Conservation (phyloP, 2,797 vertebrate species). For the Pseudopleuronectes americanus region DNA sequence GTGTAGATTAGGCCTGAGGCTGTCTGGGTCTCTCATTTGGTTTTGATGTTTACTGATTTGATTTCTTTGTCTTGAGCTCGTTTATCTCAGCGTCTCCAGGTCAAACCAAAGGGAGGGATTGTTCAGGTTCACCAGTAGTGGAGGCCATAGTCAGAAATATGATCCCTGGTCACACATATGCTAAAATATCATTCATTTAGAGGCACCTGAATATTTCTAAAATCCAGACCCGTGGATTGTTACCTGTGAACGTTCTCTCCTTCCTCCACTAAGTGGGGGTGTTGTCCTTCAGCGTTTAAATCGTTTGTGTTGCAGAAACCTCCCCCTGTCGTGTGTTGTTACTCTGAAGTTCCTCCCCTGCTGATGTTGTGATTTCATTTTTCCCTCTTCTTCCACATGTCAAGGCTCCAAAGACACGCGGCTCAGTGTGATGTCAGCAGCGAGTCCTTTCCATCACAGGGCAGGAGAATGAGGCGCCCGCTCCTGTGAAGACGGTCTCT, state of each 20-base stretch:
- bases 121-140: too few relatives aligned
- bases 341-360: constrained; percentile 15
- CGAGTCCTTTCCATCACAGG: constrained; percentile 46
- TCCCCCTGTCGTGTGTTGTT: constrained; percentile 29
- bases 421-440: constrained; percentile 47
- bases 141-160: too few relatives aligned
- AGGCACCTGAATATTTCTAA: neutral
- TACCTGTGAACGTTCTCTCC: fast-evolving
- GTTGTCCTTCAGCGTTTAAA: constrained; percentile 13
- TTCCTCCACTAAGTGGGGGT: constrained; percentile 22
- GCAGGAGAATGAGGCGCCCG: constrained; percentile 22
- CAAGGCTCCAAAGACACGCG: constrained; percentile 14
- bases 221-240: too few relatives aligned
- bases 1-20: too few relatives aligned
- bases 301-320: neutral
- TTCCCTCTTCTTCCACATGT: constrained; percentile 8
- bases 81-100: too few relatives aligned
- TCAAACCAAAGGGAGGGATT: too few relatives aligned
- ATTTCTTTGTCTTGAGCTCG: too few relatives aligned
- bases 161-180: too few relatives aligned
- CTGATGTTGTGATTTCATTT: constrained; percentile 41
- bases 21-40: too few relatives aligned
- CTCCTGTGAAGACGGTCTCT: constrained; percentile 24
- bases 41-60: too few relatives aligned
- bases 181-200: neutral